A percentile compares a stretch with the other conserved stretches of the same genome.
Evolutionary conservation across 2,888 invertebrate genomes (phyloP).

Genomic region (Eilema sororculum): DNA sequence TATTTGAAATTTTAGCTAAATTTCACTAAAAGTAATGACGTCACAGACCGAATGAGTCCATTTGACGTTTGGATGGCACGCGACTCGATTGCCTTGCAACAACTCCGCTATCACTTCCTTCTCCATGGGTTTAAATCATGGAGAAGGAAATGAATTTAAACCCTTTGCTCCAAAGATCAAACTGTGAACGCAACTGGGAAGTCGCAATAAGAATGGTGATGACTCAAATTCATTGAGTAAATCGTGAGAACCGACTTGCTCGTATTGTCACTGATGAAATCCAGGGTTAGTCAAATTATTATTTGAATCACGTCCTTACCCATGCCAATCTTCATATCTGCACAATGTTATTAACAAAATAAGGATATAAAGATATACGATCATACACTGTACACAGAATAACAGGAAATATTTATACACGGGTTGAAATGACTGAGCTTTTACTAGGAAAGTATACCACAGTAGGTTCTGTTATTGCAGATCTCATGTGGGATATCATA

Average conservation of each 20-base stretch:
- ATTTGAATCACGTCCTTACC: background rate
- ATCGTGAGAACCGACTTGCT: background rate
- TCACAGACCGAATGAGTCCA: too few relatives aligned
- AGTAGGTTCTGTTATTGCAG: too few relatives aligned
- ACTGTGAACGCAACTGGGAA: too few relatives aligned
- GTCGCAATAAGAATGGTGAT: background rate
- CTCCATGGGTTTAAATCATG: too few relatives aligned
- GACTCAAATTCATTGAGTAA: background rate
- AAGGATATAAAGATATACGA: slow-evolving; percentile 4
- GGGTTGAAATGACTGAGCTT: background rate
- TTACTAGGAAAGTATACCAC: background rate
- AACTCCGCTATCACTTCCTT: too few relatives aligned
- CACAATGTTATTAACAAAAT: background rate
- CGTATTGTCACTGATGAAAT: background rate
- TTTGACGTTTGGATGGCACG: too few relatives aligned
- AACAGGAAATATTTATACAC: background rate
- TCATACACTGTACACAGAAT: background rate
- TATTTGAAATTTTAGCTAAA: too few relatives aligned
- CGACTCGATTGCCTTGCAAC: too few relatives aligned
- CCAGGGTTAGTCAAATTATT: background rate
- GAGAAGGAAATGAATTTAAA: too few relatives aligned
- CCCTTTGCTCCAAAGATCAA: too few relatives aligned
- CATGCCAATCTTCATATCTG: slow-evolving; percentile 4
- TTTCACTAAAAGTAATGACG: too few relatives aligned
- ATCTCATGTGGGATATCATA: too few relatives aligned